Conservation (phyloP, 2,888 invertebrate genomes). For the Microplitis deprimator region DNA sequence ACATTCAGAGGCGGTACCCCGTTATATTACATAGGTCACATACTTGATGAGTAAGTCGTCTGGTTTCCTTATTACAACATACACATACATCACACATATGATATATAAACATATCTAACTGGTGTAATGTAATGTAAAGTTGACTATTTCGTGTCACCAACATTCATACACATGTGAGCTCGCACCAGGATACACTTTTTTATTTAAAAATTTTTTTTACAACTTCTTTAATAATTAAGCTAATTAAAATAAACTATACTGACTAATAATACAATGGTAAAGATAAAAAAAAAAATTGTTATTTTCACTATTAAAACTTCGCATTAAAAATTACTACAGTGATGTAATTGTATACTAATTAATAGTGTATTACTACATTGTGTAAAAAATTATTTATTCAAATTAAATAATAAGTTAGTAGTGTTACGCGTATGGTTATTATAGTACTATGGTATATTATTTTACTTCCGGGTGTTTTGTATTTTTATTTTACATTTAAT, state of each 20-base stretch:
- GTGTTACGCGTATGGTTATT: constrained; percentile 10
- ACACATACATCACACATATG: background rate
- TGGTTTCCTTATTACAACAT: background rate
- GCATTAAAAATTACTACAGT: background rate
- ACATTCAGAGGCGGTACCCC: constrained; percentile 38
- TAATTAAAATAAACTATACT: no score
- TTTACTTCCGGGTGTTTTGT: constrained; percentile 8
- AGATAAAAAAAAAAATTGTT: background rate
- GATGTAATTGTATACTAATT: background rate
- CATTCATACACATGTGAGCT: no score
- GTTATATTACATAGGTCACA: constrained; percentile 42
- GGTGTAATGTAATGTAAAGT: background rate
- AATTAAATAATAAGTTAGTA: constrained; percentile 14
- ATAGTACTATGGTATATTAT: background rate
- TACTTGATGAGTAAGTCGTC: constrained; percentile 37
- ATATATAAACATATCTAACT: background rate
- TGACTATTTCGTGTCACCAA: background rate
- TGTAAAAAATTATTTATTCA: constrained; percentile 14
- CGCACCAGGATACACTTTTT: no score
- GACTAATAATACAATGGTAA: no score
- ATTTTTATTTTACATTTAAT: background rate
- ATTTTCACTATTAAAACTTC: background rate
- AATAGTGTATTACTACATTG: background rate
- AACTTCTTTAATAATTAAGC: no score
- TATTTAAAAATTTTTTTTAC: no score